Conservation (phyloP, 2,797 vertebrate genomes). For the Netta rufina region DNA sequence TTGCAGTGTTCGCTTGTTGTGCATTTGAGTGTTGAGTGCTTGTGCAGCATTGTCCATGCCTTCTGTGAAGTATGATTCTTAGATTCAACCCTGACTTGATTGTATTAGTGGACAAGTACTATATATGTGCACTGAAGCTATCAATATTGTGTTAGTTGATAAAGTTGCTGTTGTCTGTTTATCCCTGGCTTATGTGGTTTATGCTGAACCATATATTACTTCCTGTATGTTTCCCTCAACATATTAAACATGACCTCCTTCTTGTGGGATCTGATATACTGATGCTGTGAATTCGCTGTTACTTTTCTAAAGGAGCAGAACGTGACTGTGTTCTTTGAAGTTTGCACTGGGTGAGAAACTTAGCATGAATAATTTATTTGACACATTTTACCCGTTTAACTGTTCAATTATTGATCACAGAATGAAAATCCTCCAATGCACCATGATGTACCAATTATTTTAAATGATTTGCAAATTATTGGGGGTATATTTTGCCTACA, state of each 20-base stretch:
- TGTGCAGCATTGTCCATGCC: background rate
- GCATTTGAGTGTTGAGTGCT: background rate
- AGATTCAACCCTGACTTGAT: background rate
- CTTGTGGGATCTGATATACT: background rate
- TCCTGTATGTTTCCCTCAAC: fast-evolving
- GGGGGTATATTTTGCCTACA: slow-evolving; percentile 37
- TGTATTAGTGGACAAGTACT: background rate
- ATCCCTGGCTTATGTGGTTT: fast-evolving
- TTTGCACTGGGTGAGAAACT: background rate
- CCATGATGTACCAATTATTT: slow-evolving; percentile 56
- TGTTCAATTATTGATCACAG: slow-evolving; percentile 71
- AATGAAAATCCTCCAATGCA: slow-evolving; percentile 17
- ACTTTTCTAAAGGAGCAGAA: background rate
- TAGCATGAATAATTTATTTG: slow-evolving; percentile 53
- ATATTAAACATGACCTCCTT: background rate
- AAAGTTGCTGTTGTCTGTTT: fast-evolving
- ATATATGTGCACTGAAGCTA: background rate
- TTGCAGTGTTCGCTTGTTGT: background rate
- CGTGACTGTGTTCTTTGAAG: slow-evolving; percentile 10
- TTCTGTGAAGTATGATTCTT: background rate
- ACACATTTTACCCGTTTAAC: slow-evolving; percentile 57
- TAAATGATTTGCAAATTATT: slow-evolving; percentile 59
- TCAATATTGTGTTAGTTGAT: background rate
- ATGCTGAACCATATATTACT: background rate
- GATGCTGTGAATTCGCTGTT: background rate